phyloP scores from a whole-genome alignment of 1,140 invertebrate genomes.

The Drosophila rufa region DNA sequence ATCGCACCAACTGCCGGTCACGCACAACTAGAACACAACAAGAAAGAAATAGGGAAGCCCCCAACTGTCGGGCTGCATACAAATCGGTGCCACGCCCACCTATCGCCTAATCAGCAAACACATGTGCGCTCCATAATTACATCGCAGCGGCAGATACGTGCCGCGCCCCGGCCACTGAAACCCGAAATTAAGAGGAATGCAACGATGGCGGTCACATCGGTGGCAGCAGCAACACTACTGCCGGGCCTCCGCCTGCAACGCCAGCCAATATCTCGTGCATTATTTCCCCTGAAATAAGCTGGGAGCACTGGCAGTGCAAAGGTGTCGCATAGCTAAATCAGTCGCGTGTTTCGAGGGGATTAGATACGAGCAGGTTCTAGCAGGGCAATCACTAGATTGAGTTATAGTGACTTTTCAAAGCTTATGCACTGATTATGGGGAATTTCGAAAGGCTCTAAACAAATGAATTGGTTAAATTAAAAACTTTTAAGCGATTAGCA shows the following conservation, averaged over 20 bases:
- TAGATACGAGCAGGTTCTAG: constrained; percentile 22
- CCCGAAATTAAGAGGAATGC: constrained; percentile 77
- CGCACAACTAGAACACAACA: constrained; percentile 36
- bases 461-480: too few relatives aligned
- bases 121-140: constrained; percentile 80
- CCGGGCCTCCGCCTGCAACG: constrained; percentile 16
- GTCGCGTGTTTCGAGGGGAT: constrained; percentile 20
- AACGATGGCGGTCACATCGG: constrained; percentile 28
- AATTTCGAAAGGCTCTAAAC: not conserved
- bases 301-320: constrained; percentile 39
- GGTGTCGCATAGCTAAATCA: constrained; percentile 63
- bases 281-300: constrained; percentile 63
- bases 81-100: constrained; percentile 61
- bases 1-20: constrained; percentile 75
- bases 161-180: constrained; percentile 70
- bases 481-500: not conserved
- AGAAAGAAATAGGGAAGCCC: constrained; percentile 10
- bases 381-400: not conserved
- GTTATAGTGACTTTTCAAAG: constrained; percentile 1
- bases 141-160: constrained; percentile 67
- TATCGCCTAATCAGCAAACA: constrained; percentile 80
- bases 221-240: constrained; percentile 11
- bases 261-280: constrained; percentile 39
- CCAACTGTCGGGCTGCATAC: constrained; percentile 58
- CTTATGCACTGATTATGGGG: not conserved